Evolutionary conservation across 2,888 invertebrate genomes (phyloP).

Genomic region (Acholoe squamosa): DNA sequence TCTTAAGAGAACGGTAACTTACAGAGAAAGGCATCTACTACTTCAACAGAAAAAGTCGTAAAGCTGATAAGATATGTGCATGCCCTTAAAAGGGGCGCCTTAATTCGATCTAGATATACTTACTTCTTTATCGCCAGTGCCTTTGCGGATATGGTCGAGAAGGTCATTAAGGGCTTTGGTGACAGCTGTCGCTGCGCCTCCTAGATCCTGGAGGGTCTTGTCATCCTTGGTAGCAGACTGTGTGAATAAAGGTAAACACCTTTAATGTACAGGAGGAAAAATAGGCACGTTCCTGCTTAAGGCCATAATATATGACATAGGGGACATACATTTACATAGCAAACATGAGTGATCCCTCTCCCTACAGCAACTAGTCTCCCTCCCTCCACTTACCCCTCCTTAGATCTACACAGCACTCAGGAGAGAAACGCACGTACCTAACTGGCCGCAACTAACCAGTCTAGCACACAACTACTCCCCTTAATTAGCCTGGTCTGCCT

Average conservation of each 20-base stretch:
- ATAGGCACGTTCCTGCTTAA: not conserved
- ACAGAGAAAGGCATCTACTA: no score
- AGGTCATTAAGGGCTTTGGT: constrained; percentile 94
- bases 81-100: no score
- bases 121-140: constrained; percentile 46
- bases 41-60: no score
- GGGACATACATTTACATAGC: not conserved
- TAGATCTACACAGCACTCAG: not conserved
- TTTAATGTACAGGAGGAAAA: not conserved
- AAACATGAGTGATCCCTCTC: not conserved
- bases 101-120: not conserved
- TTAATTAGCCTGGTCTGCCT: not conserved
- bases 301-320: not conserved
- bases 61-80: no score
- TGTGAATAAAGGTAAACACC: not conserved
- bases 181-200: constrained; percentile 93
- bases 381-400: not conserved
- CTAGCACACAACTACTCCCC: constrained; percentile 20
- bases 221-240: constrained; percentile 87
- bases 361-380: not conserved
- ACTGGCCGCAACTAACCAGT: not conserved
- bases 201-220: constrained; percentile 89
- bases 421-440: not conserved
- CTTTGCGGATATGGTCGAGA: constrained; percentile 89
- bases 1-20: no score